Conservation (phyloP, 2,113 vertebrate species). For the Pseudopipra pipra region DNA sequence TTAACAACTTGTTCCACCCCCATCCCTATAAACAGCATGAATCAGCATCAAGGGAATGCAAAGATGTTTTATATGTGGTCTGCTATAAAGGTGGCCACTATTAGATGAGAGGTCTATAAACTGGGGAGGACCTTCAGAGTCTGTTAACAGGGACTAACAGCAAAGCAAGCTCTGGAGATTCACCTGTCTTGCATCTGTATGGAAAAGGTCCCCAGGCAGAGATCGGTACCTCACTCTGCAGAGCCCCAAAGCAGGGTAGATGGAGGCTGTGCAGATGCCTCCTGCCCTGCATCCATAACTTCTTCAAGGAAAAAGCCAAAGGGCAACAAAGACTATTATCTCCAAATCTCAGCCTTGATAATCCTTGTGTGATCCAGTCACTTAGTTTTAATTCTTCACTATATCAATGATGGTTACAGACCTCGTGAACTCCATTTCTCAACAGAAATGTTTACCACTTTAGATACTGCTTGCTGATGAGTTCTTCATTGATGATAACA, state of each 20-base stretch:
- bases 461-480: not conserved
- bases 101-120: not conserved
- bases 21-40: conserved; percentile 18
- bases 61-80: not conserved
- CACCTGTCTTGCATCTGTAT: not conserved
- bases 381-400: not conserved
- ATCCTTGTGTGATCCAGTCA: not conserved
- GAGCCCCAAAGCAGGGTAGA: not conserved
- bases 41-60: conserved; percentile 18
- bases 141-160: not conserved
- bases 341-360: not conserved
- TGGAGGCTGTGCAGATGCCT: not conserved
- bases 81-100: not conserved
- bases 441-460: not conserved
- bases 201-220: not conserved
- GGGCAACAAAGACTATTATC: not conserved
- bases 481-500: conserved; percentile 6
- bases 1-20: conserved; percentile 4
- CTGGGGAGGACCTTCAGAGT: not conserved
- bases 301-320: not conserved
- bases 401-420: not conserved
- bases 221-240: not conserved
- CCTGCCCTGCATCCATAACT: not conserved
- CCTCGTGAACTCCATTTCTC: not conserved
- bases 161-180: not conserved